Conservation (phyloP, 2,113 vertebrate species). For the Silurus meridionalis region DNA sequence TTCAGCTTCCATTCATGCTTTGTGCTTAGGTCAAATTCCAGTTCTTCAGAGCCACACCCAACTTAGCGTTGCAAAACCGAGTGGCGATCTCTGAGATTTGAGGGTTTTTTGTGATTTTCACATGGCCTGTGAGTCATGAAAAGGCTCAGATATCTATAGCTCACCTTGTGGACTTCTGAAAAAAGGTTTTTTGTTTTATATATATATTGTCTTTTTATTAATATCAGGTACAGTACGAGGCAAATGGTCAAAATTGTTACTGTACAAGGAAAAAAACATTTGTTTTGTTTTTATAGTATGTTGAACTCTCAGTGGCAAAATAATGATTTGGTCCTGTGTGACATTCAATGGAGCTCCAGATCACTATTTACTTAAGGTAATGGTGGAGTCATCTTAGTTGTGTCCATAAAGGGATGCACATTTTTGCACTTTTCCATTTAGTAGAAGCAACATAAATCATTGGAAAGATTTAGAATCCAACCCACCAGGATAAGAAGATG, state of each 20-base stretch:
- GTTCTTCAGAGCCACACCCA: slow-evolving; percentile 11
- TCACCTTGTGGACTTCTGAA: background rate
- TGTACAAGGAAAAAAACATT: background rate
- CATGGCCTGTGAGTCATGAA: background rate
- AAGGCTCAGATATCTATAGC: background rate
- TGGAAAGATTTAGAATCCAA: background rate
- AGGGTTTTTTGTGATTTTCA: background rate
- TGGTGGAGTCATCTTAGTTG: background rate
- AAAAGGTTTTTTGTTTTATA: too few species aligned
- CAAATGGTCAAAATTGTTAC: background rate
- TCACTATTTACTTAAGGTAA: too few species aligned
- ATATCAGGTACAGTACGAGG: background rate
- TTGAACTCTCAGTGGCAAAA: background rate
- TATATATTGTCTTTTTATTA: background rate
- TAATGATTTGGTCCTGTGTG: background rate
- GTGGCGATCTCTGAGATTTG: background rate
- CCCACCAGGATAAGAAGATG: background rate
- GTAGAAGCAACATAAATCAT: background rate
- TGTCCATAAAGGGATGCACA: background rate
- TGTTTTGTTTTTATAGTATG: background rate
- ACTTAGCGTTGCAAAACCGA: background rate
- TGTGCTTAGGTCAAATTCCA: slow-evolving; percentile 3
- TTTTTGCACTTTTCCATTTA: background rate
- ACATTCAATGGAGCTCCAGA: too few species aligned
- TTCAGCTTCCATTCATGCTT: slow-evolving; percentile 22